These are phyloP conservation scores for Mantis religiosa DNA, from an alignment of 2,888 invertebrate genomes.

Conservation along the genomic window DNA sequence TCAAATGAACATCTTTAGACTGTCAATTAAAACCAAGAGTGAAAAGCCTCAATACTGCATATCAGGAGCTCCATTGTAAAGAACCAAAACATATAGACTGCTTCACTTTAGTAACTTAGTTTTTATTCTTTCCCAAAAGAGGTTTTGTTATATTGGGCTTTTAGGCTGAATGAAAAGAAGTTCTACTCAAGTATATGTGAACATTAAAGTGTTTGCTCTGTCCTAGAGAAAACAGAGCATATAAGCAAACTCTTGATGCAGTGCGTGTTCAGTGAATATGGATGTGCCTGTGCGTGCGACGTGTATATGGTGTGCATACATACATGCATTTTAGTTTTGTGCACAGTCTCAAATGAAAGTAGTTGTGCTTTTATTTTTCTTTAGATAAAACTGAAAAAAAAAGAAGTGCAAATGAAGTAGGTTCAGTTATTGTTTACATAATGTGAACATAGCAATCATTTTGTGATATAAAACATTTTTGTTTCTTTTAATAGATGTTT, in stretches of 20 bases:
- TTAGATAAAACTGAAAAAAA: neutral
- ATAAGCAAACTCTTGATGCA: neutral
- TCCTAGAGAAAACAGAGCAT: neutral
- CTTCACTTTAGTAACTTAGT: neutral
- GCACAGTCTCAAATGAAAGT: neutral
- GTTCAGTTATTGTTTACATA: constrained; percentile 1
- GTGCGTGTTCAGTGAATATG: neutral
- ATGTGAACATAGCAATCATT: constrained; percentile 9
- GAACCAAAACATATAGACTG: neutral
- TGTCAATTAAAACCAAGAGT: neutral
- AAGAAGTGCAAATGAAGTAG: neutral
- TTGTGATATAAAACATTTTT: constrained; percentile 7
- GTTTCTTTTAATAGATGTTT: constrained; percentile 9
- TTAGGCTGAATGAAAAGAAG: neutral
- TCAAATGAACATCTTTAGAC: neutral
- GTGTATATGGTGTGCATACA: neutral
- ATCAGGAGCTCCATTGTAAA: neutral
- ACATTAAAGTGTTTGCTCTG: too few relatives aligned
- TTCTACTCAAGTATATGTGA: neutral
- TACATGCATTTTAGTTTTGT: neutral
- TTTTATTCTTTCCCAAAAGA: too few relatives aligned
- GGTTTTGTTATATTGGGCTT: neutral
- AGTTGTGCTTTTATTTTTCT: neutral
- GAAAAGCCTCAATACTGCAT: neutral
- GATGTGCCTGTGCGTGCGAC: neutral